Evolutionary conservation across 1,140 invertebrate species (phyloP), one percentile per base, ranked within the genome.

Genomic region (Ditylenchus dipsaci): DNA sequence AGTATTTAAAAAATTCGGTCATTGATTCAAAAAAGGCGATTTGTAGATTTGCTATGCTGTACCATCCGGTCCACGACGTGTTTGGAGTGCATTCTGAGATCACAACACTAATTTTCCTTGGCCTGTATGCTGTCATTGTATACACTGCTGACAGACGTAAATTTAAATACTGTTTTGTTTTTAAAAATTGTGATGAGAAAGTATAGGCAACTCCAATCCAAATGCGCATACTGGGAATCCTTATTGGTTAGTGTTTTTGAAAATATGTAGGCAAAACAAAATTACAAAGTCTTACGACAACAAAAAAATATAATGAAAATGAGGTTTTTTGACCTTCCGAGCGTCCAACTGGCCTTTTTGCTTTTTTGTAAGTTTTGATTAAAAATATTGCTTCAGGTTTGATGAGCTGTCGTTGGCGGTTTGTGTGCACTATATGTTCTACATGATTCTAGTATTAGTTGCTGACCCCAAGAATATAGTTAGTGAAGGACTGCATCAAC

Each of bases 401-500:
- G 83, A 82, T 69, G 64, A 78, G 57, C 43, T 84, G 58, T 67
- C 82, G 72, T 73, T 81, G 77, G 71, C 76, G 80, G 49, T 77
- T 68, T 69, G 68, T 78, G 27, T 88, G 1, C 86, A 87, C 71
- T 88, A 86, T 72, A 73, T 82, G 0, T 82, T 86, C 49, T 87
- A 86, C 72, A 69, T 87, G 62, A 76, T 84, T 30, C 83, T 87
- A 62, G 84, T 84, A 30, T 49, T 90, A 3, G 87, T 88, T 75
- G 87, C 87, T 30, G 83, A 89, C 77, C 89, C 90, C 1, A 87
- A 89, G 76, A 84, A 87, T 49, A 88, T 90, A 78, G 79, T 88
- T 62, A 88, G 89, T 0, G 85, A 86, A 11, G 90, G 90, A 7
- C 80, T 89, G 3, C 90, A 90, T 80, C 88, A 91, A 84, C 87